phyloP scores from a whole-genome alignment of 2,797 vertebrate genomes.

The Orestias chungarensis region DNA sequence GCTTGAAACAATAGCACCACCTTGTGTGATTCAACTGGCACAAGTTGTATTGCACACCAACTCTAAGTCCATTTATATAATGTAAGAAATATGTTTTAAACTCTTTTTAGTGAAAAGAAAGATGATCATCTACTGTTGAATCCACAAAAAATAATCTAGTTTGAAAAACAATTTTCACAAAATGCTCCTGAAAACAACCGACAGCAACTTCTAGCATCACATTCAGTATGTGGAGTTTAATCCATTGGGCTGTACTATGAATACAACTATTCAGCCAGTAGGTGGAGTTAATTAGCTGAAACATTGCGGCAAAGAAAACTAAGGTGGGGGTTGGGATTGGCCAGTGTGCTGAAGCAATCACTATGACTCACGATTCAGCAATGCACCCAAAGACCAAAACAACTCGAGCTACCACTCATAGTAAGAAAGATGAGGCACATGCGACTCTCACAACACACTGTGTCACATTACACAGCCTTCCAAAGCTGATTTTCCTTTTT shows the following conservation, averaged over 20 bases:
- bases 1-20: conserved; percentile 68
- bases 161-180: not conserved
- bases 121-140: not conserved
- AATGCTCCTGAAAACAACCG: too few species aligned
- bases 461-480: conserved; percentile 8
- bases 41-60: not conserved
- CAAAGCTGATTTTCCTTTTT: too few species aligned
- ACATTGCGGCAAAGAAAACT: conserved; percentile 25
- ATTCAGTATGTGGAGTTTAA: not conserved
- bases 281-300: conserved; percentile 63
- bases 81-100: not conserved
- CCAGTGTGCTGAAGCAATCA: conserved; percentile 54
- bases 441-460: conserved; percentile 11
- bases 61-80: conserved; percentile 1
- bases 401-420: conserved; percentile 56
- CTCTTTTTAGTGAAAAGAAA: not conserved
- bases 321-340: conserved; percentile 23
- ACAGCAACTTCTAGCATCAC: not conserved
- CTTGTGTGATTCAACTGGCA: conserved; percentile 59
- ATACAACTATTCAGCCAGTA: conserved; percentile 54
- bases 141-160: not conserved
- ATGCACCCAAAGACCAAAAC: conserved; percentile 65
- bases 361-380: conserved; percentile 72
- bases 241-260: conserved; percentile 2
- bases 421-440: conserved; percentile 43